Base-by-base conservation (phyloP, 2,888 invertebrate genomes). In the Eremobia ochroleuca region DNA sequence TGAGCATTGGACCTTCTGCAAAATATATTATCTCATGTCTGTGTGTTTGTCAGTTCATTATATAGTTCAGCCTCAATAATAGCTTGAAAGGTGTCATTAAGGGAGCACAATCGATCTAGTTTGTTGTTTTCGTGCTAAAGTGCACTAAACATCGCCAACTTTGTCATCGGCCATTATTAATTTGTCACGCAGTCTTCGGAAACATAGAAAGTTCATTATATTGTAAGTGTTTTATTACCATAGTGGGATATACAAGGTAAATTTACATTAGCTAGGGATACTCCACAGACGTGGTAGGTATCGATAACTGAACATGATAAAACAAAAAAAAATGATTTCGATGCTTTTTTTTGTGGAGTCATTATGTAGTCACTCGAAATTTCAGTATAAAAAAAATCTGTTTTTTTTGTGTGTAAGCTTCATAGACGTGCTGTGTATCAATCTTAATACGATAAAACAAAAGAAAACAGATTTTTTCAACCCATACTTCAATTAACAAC, bases 91-190 rank as follows among this genome's bases (percentile, higher is more conserved):
- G 76, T 73, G 72, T 64, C 62, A 83, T 80, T 73, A 80, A 28
- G 68, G 61, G 76, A 52, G 13, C 58, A 59, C 15, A 72, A 80
- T 80, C 46, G 13, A 70, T 80, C 43, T 67, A 71, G 28, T 76
- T 67, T 70, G 66, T 62, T 62, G 31, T 72, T 82, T 25, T 73
- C 80, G 83, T 83, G 83, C 52, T 46, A 62, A 73, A 71, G 46
- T 34, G 58, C 28, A 83, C 37, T 83, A 80, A 79, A 80, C 25
- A 67, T 1, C 4, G 52, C 8, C 15, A 13, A 69, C 15, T 82
- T 72, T 83, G 83, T 83, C 83, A 83, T 76, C 66, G 43, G 46
- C 25, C 21, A 62, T 73, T 80, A 83, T 76, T 73, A 73, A 80
- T 83, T 76, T 76, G 62, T 80, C 83, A 83, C 64, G 58, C 70